Percentiles rank a stretch among this genome's conserved stretches.
These are phyloP conservation scores for Tetrax tetrax DNA, from an alignment of 2,113 vertebrate genomes.

Conservation along the genomic window DNA sequence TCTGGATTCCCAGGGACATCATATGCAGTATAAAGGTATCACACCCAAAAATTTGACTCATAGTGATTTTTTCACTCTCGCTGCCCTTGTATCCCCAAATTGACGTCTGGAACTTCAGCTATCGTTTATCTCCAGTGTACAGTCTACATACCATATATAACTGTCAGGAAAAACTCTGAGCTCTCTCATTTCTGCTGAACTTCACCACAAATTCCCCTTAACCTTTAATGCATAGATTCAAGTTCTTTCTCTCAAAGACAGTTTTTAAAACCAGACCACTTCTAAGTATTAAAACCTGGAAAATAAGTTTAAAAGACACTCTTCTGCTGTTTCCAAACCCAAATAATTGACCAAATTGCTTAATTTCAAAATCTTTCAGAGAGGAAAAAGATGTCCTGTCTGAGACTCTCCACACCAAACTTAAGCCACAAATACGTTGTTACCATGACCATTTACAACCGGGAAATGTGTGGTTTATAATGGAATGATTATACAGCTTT, in stretches of 20 bases:
- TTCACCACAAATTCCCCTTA: constrained; percentile 7
- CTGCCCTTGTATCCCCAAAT: neutral
- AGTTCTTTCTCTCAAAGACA: neutral
- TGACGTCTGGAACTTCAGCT: neutral
- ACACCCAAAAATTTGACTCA: neutral
- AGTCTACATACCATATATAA: neutral
- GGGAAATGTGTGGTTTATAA: constrained; percentile 25
- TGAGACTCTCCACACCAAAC: neutral
- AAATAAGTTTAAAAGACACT: neutral
- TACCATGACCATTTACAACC: neutral
- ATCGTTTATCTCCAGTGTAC: neutral
- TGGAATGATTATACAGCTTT: constrained; percentile 3
- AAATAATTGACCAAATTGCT: neutral
- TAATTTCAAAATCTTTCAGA: constrained; percentile 1
- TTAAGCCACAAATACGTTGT: neutral
- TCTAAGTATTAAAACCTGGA: neutral
- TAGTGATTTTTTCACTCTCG: neutral
- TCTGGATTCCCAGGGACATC: neutral
- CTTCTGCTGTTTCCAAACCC: neutral
- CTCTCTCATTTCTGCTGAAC: neutral
- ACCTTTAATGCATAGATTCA: neutral
- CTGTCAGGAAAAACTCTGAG: neutral
- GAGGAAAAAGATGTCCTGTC: neutral
- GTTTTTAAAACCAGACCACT: neutral
- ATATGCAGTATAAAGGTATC: neutral